Percentiles rank a stretch among this genome's conserved stretches.
Evolutionary conservation across 1,140 invertebrate species (phyloP).

Genomic region (Zaprionus africanus): DNA sequence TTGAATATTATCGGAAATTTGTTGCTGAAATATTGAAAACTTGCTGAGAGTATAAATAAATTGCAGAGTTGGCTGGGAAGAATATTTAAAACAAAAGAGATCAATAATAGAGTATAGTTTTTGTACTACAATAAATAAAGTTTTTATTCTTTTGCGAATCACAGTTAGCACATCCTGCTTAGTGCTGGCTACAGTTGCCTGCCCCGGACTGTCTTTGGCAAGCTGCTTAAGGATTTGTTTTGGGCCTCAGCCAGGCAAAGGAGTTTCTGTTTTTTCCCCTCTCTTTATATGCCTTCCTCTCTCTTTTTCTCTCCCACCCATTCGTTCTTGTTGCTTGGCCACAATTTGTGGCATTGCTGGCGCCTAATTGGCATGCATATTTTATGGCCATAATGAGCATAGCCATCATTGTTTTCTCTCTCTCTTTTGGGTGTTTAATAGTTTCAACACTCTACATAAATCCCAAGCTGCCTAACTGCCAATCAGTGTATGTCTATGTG

Average conservation of each 20-base stretch:
- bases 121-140: too few relatives aligned
- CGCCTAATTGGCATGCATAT: conserved; percentile 49
- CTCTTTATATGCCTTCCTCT: background rate
- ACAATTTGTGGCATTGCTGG: conserved; percentile 25
- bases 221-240: conserved; percentile 18
- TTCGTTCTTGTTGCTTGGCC: background rate
- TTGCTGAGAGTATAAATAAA: background rate
- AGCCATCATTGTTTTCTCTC: background rate
- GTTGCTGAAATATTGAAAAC: background rate
- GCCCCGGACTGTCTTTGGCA: background rate
- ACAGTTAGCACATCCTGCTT: background rate
- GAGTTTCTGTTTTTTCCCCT: background rate
- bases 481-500: background rate
- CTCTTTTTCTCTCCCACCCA: background rate
- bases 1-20: background rate
- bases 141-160: background rate
- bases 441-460: background rate
- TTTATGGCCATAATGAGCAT: conserved; percentile 46
- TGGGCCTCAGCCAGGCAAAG: background rate
- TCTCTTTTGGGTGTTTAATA: conserved; percentile 8
- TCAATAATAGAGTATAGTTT: too few relatives aligned
- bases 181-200: background rate
- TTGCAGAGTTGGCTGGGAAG: background rate
- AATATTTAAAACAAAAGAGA: too few relatives aligned
- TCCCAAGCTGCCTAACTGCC: background rate